Evolutionary conservation across 2,888 invertebrate genomes (phyloP).

Genomic region (Aleiodes leptofemur): DNA sequence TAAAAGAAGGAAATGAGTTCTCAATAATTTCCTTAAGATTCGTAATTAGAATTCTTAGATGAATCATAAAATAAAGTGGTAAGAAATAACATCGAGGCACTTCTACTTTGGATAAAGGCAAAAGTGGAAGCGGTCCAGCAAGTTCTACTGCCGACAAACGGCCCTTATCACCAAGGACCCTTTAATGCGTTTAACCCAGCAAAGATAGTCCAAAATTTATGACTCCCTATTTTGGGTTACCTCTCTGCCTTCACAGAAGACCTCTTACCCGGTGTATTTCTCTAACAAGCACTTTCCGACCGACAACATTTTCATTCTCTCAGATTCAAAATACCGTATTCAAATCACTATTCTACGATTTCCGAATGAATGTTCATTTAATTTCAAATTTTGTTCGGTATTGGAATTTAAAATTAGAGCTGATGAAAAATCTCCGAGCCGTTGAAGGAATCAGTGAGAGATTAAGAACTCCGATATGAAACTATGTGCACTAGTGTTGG

Average conservation of each 20-base stretch:
- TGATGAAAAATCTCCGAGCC: no score
- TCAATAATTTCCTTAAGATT: not conserved
- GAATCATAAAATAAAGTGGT: conserved; percentile 5
- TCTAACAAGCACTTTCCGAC: conserved; percentile 13
- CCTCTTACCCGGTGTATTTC: conserved; percentile 1
- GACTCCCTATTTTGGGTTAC: conserved; percentile 72
- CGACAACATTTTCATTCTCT: not conserved
- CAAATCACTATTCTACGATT: no score
- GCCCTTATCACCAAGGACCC: conserved; percentile 69
- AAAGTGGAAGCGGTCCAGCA: conserved; percentile 45
- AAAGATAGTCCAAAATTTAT: conserved; percentile 74
- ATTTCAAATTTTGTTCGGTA: no score
- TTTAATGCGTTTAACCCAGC: conserved; percentile 74
- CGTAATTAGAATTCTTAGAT: not conserved
- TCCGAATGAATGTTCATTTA: no score
- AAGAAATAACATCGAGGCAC: conserved; percentile 20
- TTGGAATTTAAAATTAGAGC: no score
- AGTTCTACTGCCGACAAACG: conserved; percentile 70
- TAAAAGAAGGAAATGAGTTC: not conserved
- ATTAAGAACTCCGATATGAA: no score
- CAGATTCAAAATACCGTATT: not conserved
- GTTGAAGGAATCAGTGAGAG: no score
- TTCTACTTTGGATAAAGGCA: conserved; percentile 8
- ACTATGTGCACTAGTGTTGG: no score
- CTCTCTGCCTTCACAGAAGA: conserved; percentile 46